Percentiles rank a stretch among this genome's conserved stretches.
Conservation (phyloP, 2,888 invertebrate species). For the Chaetoderma sp. region DNA sequence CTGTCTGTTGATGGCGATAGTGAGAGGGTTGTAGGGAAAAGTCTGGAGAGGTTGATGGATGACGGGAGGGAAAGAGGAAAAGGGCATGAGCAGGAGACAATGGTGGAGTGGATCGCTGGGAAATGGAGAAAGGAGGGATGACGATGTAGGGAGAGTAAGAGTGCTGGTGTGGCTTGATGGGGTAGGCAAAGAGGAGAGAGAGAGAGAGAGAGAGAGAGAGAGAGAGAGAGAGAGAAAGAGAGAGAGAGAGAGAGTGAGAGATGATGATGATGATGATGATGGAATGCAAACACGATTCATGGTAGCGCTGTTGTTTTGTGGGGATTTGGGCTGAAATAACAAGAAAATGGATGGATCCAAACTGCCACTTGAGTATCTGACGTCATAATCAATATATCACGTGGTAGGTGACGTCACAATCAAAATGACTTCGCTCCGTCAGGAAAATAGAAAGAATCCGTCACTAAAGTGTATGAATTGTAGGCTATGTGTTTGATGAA, state of each 20-base stretch:
- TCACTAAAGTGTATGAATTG: no score
- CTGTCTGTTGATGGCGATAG: constrained; percentile 23
- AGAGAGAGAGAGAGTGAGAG: no score
- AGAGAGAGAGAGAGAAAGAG: constrained; percentile 21
- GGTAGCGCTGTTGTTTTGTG: no score
- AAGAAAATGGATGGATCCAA: no score
- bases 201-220: constrained; percentile 20
- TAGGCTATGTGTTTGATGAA: no score
- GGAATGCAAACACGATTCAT: background rate
- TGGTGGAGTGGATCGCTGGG: no score
- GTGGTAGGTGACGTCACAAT: no score
- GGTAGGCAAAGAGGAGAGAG: background rate
- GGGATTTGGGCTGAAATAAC: no score
- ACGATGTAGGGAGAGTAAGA: constrained; percentile 6
- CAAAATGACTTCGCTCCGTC: no score
- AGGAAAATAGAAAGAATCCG: no score
- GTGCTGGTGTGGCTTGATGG: constrained; percentile 3
- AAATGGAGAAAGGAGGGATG: background rate
- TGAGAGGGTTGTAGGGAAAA: constrained; percentile 16
- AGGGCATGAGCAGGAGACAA: background rate
- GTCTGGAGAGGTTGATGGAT: background rate
- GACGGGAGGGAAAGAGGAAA: constrained; percentile 2
- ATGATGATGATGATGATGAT: background rate
- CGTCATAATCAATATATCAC: no score
- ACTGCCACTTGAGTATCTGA: no score